Evolutionary conservation across 2,113 vertebrate genomes (phyloP).

Genomic region (Aegithalos caudatus): DNA sequence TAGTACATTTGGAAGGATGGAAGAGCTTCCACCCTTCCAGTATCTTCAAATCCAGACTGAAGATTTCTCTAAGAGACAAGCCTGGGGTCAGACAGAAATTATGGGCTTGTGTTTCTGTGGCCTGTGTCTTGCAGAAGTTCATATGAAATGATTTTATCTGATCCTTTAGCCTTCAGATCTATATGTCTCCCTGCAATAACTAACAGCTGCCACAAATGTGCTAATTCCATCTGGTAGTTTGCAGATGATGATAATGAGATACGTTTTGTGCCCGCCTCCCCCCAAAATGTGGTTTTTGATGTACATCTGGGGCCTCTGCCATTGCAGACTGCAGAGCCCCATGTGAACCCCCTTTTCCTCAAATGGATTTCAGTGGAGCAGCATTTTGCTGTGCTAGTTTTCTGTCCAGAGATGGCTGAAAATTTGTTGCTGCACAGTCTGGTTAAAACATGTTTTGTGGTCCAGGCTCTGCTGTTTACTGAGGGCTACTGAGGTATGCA

Average conservation of each 20-base stretch:
- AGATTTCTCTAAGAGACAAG: background rate
- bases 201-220: background rate
- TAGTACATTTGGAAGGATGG: background rate
- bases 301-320: accelerated
- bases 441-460: background rate
- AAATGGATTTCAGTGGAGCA: background rate
- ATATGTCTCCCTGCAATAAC: background rate
- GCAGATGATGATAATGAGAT: background rate
- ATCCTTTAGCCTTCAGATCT: background rate
- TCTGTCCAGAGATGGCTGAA: background rate
- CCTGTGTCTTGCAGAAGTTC: background rate
- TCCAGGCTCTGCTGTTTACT: background rate
- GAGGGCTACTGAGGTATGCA: background rate
- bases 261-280: accelerated
- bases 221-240: background rate
- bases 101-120: background rate
- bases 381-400: background rate
- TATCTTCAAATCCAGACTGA: background rate
- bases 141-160: background rate
- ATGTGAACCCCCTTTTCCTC: background rate
- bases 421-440: background rate
- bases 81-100: background rate
- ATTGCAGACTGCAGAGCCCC: background rate
- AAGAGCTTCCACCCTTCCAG: background rate
- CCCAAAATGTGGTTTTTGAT: background rate